These are phyloP conservation scores for Acrossocheilus fasciatus DNA, from an alignment of 2,797 vertebrate genomes.

Conservation along the genomic window DNA sequence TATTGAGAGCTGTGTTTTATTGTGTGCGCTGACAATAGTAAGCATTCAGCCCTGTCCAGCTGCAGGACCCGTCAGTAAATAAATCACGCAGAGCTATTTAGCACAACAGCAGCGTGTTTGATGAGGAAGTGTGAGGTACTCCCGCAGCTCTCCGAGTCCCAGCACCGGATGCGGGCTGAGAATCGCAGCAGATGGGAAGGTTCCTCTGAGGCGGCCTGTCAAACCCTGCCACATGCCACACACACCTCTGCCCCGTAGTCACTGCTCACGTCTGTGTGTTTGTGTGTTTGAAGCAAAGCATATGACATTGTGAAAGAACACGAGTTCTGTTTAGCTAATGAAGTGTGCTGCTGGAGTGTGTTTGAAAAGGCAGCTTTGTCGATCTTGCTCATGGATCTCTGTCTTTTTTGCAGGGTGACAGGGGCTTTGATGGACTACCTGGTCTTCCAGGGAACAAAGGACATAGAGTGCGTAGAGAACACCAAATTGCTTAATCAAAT, in stretches of 20 bases:
- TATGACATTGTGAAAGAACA: neutral
- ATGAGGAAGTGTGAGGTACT: conserved; percentile 60
- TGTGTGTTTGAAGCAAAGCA: conserved; percentile 53
- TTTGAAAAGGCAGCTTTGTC: neutral
- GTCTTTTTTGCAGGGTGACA: conserved; percentile 84
- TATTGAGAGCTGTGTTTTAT: conserved; percentile 61
- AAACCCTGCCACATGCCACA: conserved; percentile 65
- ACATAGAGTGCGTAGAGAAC: conserved; percentile 82
- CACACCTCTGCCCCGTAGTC: conserved; percentile 42
- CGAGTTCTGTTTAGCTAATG: conserved; percentile 20
- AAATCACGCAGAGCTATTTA: conserved; percentile 64
- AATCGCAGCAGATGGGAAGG: conserved; percentile 71
- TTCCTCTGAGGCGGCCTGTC: conserved; percentile 70
- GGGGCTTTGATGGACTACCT: conserved; percentile 91
- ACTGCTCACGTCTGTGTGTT: conserved; percentile 30
- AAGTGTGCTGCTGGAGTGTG: conserved; percentile 16
- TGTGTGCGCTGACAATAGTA: conserved; percentile 68
- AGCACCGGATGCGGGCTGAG: conserved; percentile 39
- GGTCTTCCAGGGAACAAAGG: conserved; percentile 92
- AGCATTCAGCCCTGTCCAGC: conserved; percentile 71
- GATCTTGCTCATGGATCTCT: conserved; percentile 68
- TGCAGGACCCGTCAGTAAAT: conserved; percentile 73
- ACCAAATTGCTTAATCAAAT: conserved; percentile 56
- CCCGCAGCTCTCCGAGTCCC: conserved; percentile 70
- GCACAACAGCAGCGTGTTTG: conserved; percentile 46